Conservation (phyloP, 2,797 vertebrate genomes). For the Cyclura pinguis region DNA sequence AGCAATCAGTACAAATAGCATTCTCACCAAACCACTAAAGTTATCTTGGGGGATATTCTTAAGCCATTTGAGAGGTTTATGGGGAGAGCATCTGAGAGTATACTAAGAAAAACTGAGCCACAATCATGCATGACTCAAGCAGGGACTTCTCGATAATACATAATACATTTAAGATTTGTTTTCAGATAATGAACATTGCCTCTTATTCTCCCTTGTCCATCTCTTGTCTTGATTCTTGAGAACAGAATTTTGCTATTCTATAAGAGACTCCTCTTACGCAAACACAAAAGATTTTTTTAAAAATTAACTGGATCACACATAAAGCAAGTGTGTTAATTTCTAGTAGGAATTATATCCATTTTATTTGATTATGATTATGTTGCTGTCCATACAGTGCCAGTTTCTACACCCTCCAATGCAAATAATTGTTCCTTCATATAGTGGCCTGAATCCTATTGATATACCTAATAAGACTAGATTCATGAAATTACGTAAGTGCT, state of each 20-base stretch:
- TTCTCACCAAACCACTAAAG: background rate
- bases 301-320: background rate
- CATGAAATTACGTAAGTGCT: too few relatives aligned
- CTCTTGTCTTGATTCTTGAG: too few relatives aligned
- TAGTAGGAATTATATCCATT: background rate
- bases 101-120: background rate
- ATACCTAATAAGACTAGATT: too few relatives aligned
- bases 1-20: background rate
- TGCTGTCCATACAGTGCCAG: background rate
- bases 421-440: too few relatives aligned
- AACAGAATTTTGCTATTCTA: background rate
- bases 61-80: background rate
- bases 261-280: background rate
- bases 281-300: background rate
- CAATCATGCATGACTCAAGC: background rate
- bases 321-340: background rate
- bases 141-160: background rate
- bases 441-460: too few relatives aligned
- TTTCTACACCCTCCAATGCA: background rate
- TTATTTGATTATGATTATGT: background rate
- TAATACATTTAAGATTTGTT: background rate
- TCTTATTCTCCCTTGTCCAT: too few relatives aligned
- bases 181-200: background rate
- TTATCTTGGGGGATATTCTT: background rate
- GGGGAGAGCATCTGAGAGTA: background rate